These are phyloP conservation scores for Daphoenositta chrysoptera DNA, from an alignment of 2,113 vertebrate species.

Conservation along the genomic window DNA sequence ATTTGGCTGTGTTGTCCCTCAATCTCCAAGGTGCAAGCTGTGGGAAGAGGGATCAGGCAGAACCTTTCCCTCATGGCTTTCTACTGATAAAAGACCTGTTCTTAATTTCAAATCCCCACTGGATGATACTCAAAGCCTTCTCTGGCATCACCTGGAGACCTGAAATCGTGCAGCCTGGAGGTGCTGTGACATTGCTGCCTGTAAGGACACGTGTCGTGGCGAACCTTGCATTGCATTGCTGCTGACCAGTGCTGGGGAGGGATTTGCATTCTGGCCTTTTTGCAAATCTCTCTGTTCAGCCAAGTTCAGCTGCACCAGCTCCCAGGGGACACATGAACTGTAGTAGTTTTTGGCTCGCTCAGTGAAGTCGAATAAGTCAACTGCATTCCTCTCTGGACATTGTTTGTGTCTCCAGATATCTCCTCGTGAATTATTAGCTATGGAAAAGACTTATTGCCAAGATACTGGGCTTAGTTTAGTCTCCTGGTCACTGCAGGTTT, in stretches of 20 bases:
- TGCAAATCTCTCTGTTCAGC: neutral
- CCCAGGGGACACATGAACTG: neutral
- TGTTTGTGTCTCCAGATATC: slow-evolving; percentile 15
- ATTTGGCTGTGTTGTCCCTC: neutral
- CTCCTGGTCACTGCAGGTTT: slow-evolving; percentile 20
- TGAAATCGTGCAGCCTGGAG: neutral
- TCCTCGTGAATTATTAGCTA: slow-evolving; percentile 2
- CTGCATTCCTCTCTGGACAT: neutral
- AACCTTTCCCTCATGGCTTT: neutral
- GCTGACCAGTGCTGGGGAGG: neutral
- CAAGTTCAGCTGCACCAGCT: neutral
- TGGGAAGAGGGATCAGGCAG: neutral
- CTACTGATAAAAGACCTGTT: neutral
- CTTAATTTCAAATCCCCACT: neutral
- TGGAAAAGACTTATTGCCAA: neutral
- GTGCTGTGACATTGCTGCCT: neutral
- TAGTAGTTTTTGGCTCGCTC: rapidly evolving
- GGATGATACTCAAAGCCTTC: neutral
- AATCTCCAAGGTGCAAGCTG: neutral
- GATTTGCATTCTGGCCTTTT: neutral
- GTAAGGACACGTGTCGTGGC: neutral
- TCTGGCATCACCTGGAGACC: neutral
- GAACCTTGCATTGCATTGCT: neutral
- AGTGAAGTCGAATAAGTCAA: neutral
- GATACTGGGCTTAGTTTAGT: neutral